These are phyloP conservation scores for Oscheius sp. DNA, from an alignment of 2,888 invertebrate species.

Conservation along the genomic window DNA sequence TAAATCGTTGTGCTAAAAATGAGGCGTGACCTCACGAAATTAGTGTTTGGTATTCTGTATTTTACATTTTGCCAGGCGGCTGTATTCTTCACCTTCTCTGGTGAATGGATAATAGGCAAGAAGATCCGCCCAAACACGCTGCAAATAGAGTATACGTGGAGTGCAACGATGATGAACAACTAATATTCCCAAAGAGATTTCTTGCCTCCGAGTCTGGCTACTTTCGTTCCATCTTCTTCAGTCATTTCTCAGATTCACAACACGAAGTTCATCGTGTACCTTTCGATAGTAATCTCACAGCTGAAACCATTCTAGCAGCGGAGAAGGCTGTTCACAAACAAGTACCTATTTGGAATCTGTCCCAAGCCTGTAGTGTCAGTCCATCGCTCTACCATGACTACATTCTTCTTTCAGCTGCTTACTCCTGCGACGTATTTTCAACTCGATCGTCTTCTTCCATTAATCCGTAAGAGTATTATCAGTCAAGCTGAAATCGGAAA, in stretches of 20 bases:
- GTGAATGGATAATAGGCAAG: too few relatives aligned
- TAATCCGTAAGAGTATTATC: neutral
- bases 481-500: neutral
- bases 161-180: neutral
- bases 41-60: too few relatives aligned
- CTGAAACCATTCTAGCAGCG: neutral
- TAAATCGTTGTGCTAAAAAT: too few relatives aligned
- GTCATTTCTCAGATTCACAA: neutral
- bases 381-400: neutral
- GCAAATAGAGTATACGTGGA: too few relatives aligned
- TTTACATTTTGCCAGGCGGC: too few relatives aligned
- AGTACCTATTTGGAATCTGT: conserved; percentile 1
- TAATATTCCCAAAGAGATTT: neutral
- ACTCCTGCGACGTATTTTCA: neutral
- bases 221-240: conserved; percentile 4
- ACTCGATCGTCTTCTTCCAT: neutral
- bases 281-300: neutral
- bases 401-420: neutral
- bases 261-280: neutral
- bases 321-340: neutral
- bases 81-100: too few relatives aligned
- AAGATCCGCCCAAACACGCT: too few relatives aligned
- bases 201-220: conserved; percentile 14
- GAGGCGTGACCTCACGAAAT: too few relatives aligned
- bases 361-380: neutral